Percentiles rank a stretch among this genome's conserved stretches.
These are phyloP conservation scores for Mallateleia sp. DNA, from an alignment of 2,888 invertebrate genomes.

Conservation along the genomic window DNA sequence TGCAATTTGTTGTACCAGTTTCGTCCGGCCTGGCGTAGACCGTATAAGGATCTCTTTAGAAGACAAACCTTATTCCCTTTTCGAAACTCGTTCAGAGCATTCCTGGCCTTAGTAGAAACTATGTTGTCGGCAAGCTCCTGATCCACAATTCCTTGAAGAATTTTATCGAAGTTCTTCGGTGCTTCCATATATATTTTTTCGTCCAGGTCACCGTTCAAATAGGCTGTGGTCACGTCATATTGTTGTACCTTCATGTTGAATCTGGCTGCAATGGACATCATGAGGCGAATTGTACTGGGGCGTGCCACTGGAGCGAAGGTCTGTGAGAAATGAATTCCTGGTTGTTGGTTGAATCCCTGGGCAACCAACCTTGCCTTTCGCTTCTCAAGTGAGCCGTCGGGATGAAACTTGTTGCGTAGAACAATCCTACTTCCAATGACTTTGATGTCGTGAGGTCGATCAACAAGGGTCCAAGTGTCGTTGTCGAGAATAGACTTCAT, in stretches of 20 bases:
- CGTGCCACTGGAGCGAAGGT: constrained; percentile 79
- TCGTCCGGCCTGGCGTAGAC: constrained; percentile 67
- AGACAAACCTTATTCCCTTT: too few species aligned
- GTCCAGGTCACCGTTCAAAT: constrained; percentile 16
- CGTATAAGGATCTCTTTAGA: constrained; percentile 14
- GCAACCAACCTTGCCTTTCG: constrained; percentile 79
- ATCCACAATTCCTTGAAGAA: background rate
- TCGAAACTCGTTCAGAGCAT: constrained; percentile 40
- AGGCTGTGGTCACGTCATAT: constrained; percentile 75
- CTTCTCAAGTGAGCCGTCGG: constrained; percentile 70
- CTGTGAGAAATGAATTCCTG: constrained; percentile 76
- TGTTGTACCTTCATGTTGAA: constrained; percentile 76
- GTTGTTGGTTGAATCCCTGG: constrained; percentile 72
- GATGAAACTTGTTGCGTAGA: constrained; percentile 70
- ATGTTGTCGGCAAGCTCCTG: constrained; percentile 18
- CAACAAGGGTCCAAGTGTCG: constrained; percentile 37
- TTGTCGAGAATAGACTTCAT: constrained; percentile 39
- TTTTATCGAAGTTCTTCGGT: constrained; percentile 45
- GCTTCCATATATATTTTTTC: constrained; percentile 75
- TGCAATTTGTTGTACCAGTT: constrained; percentile 67
- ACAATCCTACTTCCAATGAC: constrained; percentile 39
- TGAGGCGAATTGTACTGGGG: constrained; percentile 75
- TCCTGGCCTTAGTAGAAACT: constrained; percentile 40
- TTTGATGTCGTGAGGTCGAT: constrained; percentile 11
- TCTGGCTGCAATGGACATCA: constrained; percentile 76